These are phyloP conservation scores for Stercorarius parasiticus DNA, from an alignment of 2,113 vertebrate genomes.

Conservation along the genomic window DNA sequence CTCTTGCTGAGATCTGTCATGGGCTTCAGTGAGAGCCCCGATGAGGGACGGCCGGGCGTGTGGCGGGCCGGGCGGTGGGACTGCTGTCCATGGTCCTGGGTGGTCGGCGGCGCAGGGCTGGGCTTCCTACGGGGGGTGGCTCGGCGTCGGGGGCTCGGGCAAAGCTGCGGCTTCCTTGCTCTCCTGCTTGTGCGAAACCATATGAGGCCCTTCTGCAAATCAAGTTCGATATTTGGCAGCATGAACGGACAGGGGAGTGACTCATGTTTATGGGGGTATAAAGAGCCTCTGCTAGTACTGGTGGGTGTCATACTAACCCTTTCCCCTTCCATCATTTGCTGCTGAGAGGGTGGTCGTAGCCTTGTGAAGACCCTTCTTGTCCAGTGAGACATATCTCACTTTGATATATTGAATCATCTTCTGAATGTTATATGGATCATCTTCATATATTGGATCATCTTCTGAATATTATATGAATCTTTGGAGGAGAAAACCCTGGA, in stretches of 20 bases:
- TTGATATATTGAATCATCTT: not conserved
- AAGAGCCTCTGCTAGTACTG: fast-evolving
- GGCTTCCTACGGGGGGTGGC: not conserved
- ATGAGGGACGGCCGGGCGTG: no score
- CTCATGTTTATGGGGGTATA: fast-evolving
- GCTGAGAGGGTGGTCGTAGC: not conserved
- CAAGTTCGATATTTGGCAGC: fast-evolving
- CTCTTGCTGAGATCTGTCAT: fast-evolving
- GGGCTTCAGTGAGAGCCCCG: fast-evolving
- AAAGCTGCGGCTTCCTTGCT: fast-evolving
- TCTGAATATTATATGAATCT: not conserved
- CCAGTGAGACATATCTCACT: not conserved
- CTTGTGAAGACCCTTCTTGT: not conserved
- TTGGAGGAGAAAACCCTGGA: not conserved
- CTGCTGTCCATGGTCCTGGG: constrained; percentile 68
- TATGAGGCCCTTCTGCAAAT: fast-evolving
- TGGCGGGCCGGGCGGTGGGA: not conserved
- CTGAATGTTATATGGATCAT: not conserved
- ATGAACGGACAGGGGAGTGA: fast-evolving
- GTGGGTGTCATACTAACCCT: fast-evolving
- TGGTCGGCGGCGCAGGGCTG: not conserved
- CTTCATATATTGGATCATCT: not conserved
- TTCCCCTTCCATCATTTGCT: not conserved
- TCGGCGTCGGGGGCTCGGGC: not conserved
- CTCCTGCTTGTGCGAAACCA: fast-evolving